These are phyloP conservation scores for Phataginus tetradactyla DNA, from an alignment of 2,797 vertebrate species.

Conservation along the genomic window DNA sequence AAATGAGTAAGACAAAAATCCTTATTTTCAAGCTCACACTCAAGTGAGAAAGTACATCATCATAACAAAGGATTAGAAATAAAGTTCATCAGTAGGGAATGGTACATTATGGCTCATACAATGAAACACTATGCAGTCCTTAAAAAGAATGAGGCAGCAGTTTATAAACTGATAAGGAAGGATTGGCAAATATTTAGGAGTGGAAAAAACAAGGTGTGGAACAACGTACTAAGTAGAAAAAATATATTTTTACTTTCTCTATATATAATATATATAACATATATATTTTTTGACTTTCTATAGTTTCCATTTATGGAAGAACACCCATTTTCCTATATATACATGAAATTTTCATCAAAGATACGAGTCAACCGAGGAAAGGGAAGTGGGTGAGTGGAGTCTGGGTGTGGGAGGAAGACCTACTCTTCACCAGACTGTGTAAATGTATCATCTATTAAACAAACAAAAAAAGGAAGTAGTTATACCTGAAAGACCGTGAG, in stretches of 20 bases:
- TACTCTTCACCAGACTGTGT: not conserved
- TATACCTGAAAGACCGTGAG: not conserved
- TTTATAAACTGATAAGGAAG: constrained; percentile 7
- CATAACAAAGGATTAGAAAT: constrained; percentile 11
- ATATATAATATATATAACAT: too few relatives aligned
- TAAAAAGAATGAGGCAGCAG: not conserved
- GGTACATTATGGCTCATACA: not conserved
- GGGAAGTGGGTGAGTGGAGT: not conserved
- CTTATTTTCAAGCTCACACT: constrained; percentile 46
- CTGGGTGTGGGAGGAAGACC: not conserved
- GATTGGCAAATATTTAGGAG: not conserved
- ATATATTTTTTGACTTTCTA: not conserved
- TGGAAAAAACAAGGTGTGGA: not conserved
- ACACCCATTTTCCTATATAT: not conserved
- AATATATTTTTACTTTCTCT: not conserved
- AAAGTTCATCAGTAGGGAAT: constrained; percentile 28
- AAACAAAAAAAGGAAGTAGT: not conserved
- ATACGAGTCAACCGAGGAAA: not conserved
- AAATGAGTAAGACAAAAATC: constrained; percentile 18
- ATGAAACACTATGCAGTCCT: not conserved
- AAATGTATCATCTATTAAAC: not conserved
- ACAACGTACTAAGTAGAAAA: not conserved
- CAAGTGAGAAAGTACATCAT: not conserved
- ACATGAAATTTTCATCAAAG: constrained; percentile 32
- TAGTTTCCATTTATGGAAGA: constrained; percentile 17